These are phyloP conservation scores for Alcis repandata DNA, from an alignment of 2,888 invertebrate genomes.

Conservation along the genomic window DNA sequence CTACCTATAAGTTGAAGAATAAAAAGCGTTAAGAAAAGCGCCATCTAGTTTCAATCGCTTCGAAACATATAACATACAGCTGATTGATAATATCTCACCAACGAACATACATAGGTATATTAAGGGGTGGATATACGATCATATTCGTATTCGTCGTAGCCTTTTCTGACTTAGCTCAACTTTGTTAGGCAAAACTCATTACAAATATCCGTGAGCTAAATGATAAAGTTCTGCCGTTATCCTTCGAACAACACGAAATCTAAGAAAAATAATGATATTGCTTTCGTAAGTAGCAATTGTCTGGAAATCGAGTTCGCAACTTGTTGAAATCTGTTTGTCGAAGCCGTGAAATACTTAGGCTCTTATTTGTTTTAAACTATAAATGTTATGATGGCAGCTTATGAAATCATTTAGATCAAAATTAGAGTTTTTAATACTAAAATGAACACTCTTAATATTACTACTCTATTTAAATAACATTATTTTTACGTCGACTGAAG, in stretches of 20 bases:
- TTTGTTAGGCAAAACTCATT: slow-evolving; percentile 31
- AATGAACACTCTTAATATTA: too few species aligned
- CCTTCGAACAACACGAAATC: slow-evolving; percentile 33
- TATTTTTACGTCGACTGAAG: too few species aligned
- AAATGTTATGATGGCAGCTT: background rate
- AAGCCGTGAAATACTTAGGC: background rate
- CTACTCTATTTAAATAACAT: too few species aligned
- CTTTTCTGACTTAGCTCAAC: slow-evolving; percentile 7
- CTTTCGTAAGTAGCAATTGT: slow-evolving; percentile 34
- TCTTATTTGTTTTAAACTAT: background rate
- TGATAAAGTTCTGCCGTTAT: slow-evolving; percentile 34
- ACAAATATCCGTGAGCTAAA: slow-evolving; percentile 31
- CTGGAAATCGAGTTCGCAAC: slow-evolving; percentile 37
- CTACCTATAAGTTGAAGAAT: too few species aligned
- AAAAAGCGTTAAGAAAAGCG: too few species aligned
- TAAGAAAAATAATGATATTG: slow-evolving; percentile 41
- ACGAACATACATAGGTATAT: too few species aligned
- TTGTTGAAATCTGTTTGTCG: slow-evolving; percentile 30
- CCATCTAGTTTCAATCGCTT: too few species aligned
- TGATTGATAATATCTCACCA: too few species aligned
- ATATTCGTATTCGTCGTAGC: background rate
- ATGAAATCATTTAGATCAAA: background rate
- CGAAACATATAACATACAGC: too few species aligned
- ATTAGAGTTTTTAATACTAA: background rate
- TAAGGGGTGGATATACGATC: background rate